Evolutionary conservation across 2,113 vertebrate genomes (phyloP), one percentile per base, ranked within the genome.

Genomic region (Gobiocypris rarus): DNA sequence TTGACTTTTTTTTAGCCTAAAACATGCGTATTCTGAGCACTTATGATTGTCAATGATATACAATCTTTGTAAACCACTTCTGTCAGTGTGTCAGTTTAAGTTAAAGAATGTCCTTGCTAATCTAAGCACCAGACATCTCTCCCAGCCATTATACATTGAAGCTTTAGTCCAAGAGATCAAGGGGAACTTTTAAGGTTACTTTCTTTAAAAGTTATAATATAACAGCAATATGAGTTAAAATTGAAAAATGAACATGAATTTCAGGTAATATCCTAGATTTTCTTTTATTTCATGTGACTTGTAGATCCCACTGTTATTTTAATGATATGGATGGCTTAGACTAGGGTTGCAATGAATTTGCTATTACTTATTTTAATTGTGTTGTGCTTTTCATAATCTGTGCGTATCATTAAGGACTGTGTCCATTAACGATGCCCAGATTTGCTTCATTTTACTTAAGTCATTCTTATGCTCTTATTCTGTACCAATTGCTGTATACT

Each of bases 71-170:
- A 87, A 65, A 61, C 78, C 56, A 56, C 56, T 84, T 58, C 81
- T 83, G 54, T 70, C 86, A 83, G 70, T 71, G 78, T 82, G 77
- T 43, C 80, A 63, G 54, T 4, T 13, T 2, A 77, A 41, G 41
- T 76, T 82, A 82, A 84, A 77, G 63, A 87, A 84, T 7, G 11
- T 84, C 14, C 81, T 81, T 69, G 31, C 81, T 84, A 86, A 87
- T 83, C 83, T 59, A 63, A 75, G 58, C 73, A 81, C 13, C 15
- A 76, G 63, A 34, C 14, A n/a, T 81, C 41, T 59, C 77, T 81
- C 76, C 82, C 82, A 86, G 83, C 65, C 22, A 31, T 81, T 50
- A 69, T 75, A 26, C 54, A 34, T 82, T 81, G 71, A 63, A 78
- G 43, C 10, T 70, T 78, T 19, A 81, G 54, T n/a, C 41, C 76